Conservation (phyloP, 2,888 invertebrate genomes). For the Oscheius sp. region DNA sequence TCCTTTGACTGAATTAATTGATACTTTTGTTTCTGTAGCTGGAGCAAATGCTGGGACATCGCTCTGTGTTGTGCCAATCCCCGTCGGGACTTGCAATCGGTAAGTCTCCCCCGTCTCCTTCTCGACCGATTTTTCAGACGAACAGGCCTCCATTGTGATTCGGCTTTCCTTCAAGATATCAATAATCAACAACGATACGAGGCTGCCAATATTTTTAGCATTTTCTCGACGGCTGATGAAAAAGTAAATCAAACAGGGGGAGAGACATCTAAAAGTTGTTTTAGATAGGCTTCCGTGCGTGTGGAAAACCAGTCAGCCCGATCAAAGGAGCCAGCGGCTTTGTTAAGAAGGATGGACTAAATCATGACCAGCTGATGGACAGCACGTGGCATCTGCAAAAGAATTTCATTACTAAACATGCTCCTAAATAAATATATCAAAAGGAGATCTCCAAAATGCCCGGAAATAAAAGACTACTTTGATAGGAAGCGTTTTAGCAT, state of each 20-base stretch:
- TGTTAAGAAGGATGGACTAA: slow-evolving; percentile 61
- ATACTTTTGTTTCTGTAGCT: slow-evolving; percentile 71
- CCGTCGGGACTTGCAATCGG: slow-evolving; percentile 70
- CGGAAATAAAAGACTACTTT: too few species aligned
- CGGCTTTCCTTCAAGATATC: slow-evolving; percentile 70
- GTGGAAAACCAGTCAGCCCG: slow-evolving; percentile 63
- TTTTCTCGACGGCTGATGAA: slow-evolving; percentile 70
- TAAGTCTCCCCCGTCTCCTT: too few species aligned
- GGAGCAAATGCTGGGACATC: slow-evolving; percentile 71
- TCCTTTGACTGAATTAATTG: slow-evolving; percentile 71
- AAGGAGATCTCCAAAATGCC: too few species aligned
- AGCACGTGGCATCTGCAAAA: slow-evolving; percentile 65
- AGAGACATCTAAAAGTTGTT: neutral
- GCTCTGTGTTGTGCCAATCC: slow-evolving; percentile 70
- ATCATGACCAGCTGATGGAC: slow-evolving; percentile 66
- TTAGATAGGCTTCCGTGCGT: slow-evolving; percentile 63
- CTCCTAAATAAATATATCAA: slow-evolving; percentile 45
- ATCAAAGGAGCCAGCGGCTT: slow-evolving; percentile 68
- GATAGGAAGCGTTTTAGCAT: too few species aligned
- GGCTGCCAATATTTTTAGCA: slow-evolving; percentile 66
- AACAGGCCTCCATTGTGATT: slow-evolving; percentile 71
- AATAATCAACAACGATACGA: slow-evolving; percentile 66
- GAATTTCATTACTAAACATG: slow-evolving; percentile 67
- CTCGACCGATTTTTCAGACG: slow-evolving; percentile 47
- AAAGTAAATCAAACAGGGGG: slow-evolving; percentile 51